Evolutionary conservation across 2,888 invertebrate species (phyloP).

Genomic region (Agonopterix subpropinquella): DNA sequence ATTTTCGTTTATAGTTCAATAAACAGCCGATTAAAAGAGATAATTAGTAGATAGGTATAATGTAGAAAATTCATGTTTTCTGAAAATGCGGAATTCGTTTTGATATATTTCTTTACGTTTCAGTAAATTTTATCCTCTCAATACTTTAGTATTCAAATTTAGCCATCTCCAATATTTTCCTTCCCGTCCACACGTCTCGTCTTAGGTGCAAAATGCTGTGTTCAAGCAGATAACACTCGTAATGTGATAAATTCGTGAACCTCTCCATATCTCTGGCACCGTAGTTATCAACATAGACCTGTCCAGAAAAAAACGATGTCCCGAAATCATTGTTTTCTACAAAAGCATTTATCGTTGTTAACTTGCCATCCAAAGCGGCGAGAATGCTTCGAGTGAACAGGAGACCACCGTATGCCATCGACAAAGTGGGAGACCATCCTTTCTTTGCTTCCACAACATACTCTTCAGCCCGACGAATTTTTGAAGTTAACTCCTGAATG

Average conservation of each 20-base stretch:
- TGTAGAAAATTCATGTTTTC: too few species aligned
- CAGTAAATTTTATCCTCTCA: too few species aligned
- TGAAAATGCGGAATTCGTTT: background rate
- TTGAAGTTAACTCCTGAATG: slow-evolving; percentile 41
- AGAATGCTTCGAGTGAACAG: slow-evolving; percentile 75
- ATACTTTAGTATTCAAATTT: slow-evolving; percentile 1
- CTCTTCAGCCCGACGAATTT: slow-evolving; percentile 76
- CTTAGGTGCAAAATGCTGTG: slow-evolving; percentile 36
- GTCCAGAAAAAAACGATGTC: slow-evolving; percentile 47
- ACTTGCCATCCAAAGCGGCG: slow-evolving; percentile 51
- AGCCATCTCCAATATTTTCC: slow-evolving; percentile 39
- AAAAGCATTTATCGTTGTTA: slow-evolving; percentile 34
- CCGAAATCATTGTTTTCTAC: slow-evolving; percentile 59
- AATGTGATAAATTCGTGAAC: slow-evolving; percentile 33
- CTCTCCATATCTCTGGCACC: slow-evolving; percentile 44
- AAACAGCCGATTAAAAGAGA: too few species aligned
- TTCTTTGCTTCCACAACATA: slow-evolving; percentile 78
- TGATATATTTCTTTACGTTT: background rate
- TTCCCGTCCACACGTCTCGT: slow-evolving; percentile 41
- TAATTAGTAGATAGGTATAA: too few species aligned
- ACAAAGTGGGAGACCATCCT: slow-evolving; percentile 75
- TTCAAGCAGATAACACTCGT: slow-evolving; percentile 45
- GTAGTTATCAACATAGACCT: slow-evolving; percentile 31
- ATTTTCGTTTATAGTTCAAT: too few species aligned
- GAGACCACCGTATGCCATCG: slow-evolving; percentile 79